Base-by-base conservation (phyloP, 2,797 vertebrate genomes). In the Chanos chanos region DNA sequence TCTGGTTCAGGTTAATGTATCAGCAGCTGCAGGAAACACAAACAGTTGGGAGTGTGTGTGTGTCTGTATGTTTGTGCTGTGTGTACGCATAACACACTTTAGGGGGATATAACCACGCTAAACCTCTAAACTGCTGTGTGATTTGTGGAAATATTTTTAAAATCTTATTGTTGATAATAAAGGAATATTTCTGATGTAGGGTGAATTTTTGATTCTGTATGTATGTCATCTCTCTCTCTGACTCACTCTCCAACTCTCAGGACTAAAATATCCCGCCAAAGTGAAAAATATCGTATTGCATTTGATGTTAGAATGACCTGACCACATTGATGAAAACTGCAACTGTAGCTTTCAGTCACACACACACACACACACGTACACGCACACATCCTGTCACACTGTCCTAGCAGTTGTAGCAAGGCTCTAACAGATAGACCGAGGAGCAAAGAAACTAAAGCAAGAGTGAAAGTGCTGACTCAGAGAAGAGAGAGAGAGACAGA, bases 271-370 rank as follows among this genome's bases (percentile, higher is more conserved):
- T 78, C 82, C 80, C 73, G 70, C 52, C 82, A 88, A 87, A 87
- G 86, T 86, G 80, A 84, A 86, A 87, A 83, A 86, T 87, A 87
- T 90, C 85, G 28, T 74, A 84, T 89, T 87, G 85, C 86, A 81
- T 75, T 83, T 83, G 86, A 85, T 70, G 74, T 66, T 79, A 78
- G 82, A 80, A 80, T 78, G 85, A 84, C 78, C 85, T 80, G 78
- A 86, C 79, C 79, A 77, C 61, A 75, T 78, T 48, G 50, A 68
- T 44, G 52, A 53, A 70, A 85, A 85, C 83, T 82, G 83, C 85
- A 84, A 81, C 81, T 80, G 80, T 83, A 85, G 81, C 79, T 82
- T 66, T 78, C 75, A 66, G 71, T 40, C 75, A 66, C 75, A 69
- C 76, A 76, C 62, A 15, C n/a, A 6, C 37, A 39, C 68, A 70